Evolutionary conservation across 2,888 invertebrate genomes (phyloP).

Genomic region (Lysandra coridon): DNA sequence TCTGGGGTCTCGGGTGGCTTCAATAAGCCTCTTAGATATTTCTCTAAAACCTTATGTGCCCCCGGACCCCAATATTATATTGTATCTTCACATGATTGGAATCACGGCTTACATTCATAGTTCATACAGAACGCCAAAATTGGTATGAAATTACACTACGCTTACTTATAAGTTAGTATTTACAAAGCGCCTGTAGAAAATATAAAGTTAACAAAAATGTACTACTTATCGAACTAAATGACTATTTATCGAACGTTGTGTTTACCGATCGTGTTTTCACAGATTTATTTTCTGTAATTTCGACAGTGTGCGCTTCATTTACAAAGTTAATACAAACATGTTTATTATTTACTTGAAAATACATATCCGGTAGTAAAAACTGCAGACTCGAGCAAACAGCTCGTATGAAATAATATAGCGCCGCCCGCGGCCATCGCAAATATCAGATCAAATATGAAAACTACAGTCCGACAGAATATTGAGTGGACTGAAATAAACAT

Average conservation of each 20-base stretch:
- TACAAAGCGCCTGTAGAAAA: not conserved
- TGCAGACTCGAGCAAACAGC: not conserved
- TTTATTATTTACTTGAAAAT: not conserved
- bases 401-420: not conserved
- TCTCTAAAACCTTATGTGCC: no score
- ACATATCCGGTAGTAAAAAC: constrained; percentile 15
- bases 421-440: not conserved
- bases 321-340: not conserved
- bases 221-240: no score
- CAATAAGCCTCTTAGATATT: no score
- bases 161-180: not conserved
- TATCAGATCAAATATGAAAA: constrained; percentile 12
- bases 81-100: no score
- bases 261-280: not conserved
- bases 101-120: no score
- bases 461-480: not conserved
- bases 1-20: no score
- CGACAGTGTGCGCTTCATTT: not conserved
- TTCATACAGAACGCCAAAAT: no score
- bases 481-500: not conserved
- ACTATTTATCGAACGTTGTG: not conserved
- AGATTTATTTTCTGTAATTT: not conserved
- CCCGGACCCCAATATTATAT: no score
- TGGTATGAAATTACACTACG: no score
- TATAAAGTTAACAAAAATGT: not conserved